Evolutionary conservation across 2,888 invertebrate species (phyloP).

Genomic region (Dendrolimus pini): DNA sequence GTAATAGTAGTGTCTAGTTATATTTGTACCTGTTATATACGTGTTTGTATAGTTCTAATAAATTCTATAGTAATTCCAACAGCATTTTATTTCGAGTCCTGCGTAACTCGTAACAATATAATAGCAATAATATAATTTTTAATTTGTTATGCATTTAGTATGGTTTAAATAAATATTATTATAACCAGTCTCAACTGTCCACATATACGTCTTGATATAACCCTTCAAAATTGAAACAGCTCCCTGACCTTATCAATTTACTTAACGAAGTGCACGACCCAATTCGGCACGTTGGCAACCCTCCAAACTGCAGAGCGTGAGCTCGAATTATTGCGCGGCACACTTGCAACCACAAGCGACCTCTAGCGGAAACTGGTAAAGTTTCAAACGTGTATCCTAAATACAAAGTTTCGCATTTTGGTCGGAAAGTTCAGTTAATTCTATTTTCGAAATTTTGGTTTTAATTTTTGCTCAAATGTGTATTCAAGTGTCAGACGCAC

Average conservation of each 20-base stretch:
- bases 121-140: no score
- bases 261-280: constrained; percentile 40
- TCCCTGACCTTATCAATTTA: constrained; percentile 40
- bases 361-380: background rate
- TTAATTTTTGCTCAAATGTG: no score
- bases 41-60: no score
- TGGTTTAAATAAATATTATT: no score
- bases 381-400: background rate
- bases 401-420: background rate
- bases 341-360: constrained; percentile 9
- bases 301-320: constrained; percentile 22
- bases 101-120: no score
- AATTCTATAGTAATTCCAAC: no score
- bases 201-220: constrained; percentile 1
- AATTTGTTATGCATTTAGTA: no score
- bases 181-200: background rate
- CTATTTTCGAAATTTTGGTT: background rate
- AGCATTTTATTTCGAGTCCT: no score
- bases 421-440: background rate
- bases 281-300: constrained; percentile 34
- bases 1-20: no score
- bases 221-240: constrained; percentile 20
- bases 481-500: no score
- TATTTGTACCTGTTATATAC: no score
- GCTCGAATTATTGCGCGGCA: constrained; percentile 22